Evolutionary conservation across 2,888 invertebrate species (phyloP).

Genomic region (Agapostemon virescens): DNA sequence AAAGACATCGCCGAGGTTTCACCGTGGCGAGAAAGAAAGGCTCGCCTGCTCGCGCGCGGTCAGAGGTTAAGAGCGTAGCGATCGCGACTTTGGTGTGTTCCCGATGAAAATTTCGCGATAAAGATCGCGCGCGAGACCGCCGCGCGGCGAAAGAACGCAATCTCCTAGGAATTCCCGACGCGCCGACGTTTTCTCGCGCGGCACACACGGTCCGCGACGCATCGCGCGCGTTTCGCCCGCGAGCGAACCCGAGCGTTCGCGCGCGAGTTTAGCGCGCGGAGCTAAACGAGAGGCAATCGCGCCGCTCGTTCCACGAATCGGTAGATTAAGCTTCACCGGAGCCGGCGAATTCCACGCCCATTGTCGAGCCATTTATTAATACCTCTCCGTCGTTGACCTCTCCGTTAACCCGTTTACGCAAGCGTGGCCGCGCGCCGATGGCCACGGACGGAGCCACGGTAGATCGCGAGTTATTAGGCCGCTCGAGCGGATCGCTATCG

Average conservation of each 20-base stretch:
- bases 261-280: no score
- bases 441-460: slow-evolving; percentile 15
- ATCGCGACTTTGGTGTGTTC: background rate
- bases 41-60: background rate
- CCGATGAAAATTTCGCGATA: slow-evolving; percentile 8
- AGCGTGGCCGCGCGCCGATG: slow-evolving; percentile 45
- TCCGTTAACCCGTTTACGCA: slow-evolving; percentile 68
- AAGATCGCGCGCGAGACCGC: background rate
- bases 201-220: background rate
- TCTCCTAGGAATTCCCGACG: slow-evolving; percentile 11
- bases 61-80: background rate
- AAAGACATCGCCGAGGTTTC: background rate
- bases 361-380: slow-evolving; percentile 67
- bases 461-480: slow-evolving; percentile 63
- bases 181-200: background rate
- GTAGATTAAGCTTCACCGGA: slow-evolving; percentile 43
- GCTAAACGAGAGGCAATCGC: slow-evolving; percentile 45
- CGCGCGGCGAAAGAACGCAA: background rate
- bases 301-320: slow-evolving; percentile 45
- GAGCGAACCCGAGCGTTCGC: no score
- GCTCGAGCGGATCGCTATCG: slow-evolving; percentile 59
- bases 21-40: background rate
- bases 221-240: no score
- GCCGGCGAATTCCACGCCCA: slow-evolving; percentile 63
- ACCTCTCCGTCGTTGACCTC: slow-evolving; percentile 65